Evolutionary conservation across 2,888 invertebrate genomes (phyloP).

Genomic region (Heliconius erato): DNA sequence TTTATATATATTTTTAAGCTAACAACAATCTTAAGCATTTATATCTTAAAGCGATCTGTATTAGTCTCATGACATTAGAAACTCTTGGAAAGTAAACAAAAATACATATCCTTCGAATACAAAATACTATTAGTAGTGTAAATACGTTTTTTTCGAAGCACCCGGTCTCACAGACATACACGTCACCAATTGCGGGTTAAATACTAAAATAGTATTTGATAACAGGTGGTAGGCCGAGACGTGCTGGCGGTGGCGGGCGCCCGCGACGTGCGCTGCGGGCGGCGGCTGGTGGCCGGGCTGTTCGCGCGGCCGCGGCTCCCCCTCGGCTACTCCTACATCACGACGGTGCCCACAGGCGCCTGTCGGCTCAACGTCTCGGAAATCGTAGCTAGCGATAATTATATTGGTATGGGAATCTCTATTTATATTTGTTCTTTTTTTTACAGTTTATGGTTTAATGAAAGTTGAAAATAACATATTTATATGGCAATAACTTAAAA

Average conservation of each 20-base stretch:
- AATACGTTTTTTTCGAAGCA: too few relatives aligned
- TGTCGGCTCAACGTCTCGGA: constrained; percentile 95
- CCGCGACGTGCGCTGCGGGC: constrained; percentile 81
- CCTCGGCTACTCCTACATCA: constrained; percentile 93
- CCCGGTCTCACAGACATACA: not conserved
- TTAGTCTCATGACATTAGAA: too few relatives aligned
- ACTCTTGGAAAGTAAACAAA: too few relatives aligned
- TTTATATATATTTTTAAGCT: too few relatives aligned
- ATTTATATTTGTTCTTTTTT: not conserved
- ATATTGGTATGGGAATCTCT: constrained; percentile 87
- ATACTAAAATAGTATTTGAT: not conserved
- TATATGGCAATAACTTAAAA: not conserved
- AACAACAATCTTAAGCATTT: too few relatives aligned
- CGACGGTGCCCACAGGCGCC: constrained; percentile 94
- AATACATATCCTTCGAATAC: too few relatives aligned
- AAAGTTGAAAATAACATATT: not conserved
- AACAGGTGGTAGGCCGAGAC: constrained; percentile 93
- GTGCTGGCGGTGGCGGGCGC: constrained; percentile 88
- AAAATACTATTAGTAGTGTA: too few relatives aligned
- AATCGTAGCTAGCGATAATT: constrained; percentile 92
- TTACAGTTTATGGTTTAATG: not conserved
- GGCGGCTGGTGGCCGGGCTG: constrained; percentile 92
- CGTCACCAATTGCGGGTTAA: not conserved
- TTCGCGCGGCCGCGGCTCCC: constrained; percentile 93
- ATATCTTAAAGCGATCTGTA: too few relatives aligned